phyloP scores from a whole-genome alignment of 2,888 invertebrate genomes.

The Stomorhina lunata region DNA sequence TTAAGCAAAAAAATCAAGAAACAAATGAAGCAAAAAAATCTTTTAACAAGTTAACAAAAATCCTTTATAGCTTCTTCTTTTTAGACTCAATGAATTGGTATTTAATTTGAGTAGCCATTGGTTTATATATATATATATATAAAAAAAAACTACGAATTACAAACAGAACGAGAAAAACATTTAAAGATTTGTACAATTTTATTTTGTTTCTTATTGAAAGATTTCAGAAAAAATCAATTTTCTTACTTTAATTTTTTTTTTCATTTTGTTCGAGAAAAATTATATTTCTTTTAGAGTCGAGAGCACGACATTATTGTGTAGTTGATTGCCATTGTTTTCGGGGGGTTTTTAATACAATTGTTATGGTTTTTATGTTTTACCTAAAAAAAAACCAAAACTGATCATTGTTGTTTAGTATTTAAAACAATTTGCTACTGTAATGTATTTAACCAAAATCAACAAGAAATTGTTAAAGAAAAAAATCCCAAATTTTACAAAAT shows the following conservation, averaged over 20 bases:
- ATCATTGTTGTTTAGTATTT: slow-evolving; percentile 57
- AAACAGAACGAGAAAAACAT: slow-evolving; percentile 25
- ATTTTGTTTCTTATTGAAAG: slow-evolving; percentile 10
- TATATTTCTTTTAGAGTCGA: slow-evolving; percentile 44
- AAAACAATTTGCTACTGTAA: slow-evolving; percentile 67
- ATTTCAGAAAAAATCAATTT: slow-evolving; percentile 49
- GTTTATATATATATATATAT: slow-evolving; percentile 22
- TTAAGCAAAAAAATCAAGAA: slow-evolving; percentile 44
- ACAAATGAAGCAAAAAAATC: slow-evolving; percentile 17
- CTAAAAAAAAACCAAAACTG: slow-evolving; percentile 21
- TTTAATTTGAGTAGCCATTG: slow-evolving; percentile 77
- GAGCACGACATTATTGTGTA: slow-evolving; percentile 64
- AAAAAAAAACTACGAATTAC: background rate
- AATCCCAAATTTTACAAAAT: slow-evolving; percentile 52
- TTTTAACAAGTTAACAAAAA: slow-evolving; percentile 50
- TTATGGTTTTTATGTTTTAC: slow-evolving; percentile 64
- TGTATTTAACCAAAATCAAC: slow-evolving; percentile 54
- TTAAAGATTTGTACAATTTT: slow-evolving; percentile 57
- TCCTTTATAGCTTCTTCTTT: slow-evolving; percentile 59
- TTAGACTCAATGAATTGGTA: slow-evolving; percentile 78
- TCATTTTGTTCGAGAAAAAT: slow-evolving; percentile 18
- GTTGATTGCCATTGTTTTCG: slow-evolving; percentile 64
- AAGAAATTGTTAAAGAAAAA: background rate
- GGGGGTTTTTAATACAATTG: slow-evolving; percentile 62
- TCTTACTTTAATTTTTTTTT: background rate